phyloP scores from a whole-genome alignment of 2,797 vertebrate species.

The Rallus crepitans region DNA sequence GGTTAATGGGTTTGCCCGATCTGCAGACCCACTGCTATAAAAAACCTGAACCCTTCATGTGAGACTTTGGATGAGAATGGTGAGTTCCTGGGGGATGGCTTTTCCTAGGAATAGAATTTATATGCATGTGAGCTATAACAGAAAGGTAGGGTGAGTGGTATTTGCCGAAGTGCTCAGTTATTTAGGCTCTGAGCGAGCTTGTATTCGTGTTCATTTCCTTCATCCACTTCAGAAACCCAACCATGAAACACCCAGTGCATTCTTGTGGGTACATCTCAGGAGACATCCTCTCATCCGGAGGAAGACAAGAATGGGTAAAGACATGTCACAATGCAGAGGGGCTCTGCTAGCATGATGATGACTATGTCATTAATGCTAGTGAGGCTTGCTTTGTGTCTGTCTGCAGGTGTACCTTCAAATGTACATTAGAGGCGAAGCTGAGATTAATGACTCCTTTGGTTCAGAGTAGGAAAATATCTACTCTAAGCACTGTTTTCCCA shows the following conservation, averaged over 20 bases:
- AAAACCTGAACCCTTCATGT: neutral
- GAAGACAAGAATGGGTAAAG: neutral
- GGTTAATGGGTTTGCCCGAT: neutral
- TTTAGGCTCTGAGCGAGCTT: neutral
- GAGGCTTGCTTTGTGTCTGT: neutral
- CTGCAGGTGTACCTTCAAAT: neutral
- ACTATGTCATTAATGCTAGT: fast-evolving
- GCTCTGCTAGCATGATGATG: neutral
- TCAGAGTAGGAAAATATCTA: neutral
- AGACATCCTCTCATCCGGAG: neutral
- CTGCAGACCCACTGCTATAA: neutral
- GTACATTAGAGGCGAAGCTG: neutral
- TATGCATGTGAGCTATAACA: neutral
- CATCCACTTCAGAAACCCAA: neutral
- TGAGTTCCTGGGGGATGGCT: neutral
- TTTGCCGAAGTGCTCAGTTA: neutral
- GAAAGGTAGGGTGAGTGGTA: neutral
- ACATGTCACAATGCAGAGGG: neutral
- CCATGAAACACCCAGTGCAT: neutral
- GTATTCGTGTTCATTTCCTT: neutral
- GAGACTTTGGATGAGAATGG: neutral
- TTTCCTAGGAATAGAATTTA: neutral
- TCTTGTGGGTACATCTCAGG: neutral
- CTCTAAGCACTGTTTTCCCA: neutral
- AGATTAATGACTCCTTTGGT: neutral